Evolutionary conservation across 2,797 vertebrate genomes (phyloP), one percentile per base, ranked within the genome.

Genomic region (Eulemur albifrons): DNA sequence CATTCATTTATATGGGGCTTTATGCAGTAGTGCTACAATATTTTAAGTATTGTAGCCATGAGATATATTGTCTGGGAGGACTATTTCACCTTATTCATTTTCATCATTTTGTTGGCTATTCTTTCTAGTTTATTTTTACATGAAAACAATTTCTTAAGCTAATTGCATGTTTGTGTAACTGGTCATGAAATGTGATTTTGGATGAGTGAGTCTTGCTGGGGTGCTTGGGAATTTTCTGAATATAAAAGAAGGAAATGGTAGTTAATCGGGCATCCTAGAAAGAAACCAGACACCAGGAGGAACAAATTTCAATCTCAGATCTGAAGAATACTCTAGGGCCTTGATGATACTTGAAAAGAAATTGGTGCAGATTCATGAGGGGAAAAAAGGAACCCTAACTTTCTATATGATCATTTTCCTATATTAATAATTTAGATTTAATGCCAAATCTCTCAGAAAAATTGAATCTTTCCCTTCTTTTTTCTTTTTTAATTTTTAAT

Each of bases 231-330:
- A n/a, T 94, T 94, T 95, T 88, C 70, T 82, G 70, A 87, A 89
- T 59, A 89, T 94, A 86, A 88, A 97, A 92, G 85, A 90, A 92
- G 77, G 73, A 97, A 87, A 80, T 95, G 52, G 81, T 48, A 87
- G 79, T 61, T 75, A 35, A 70, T 8, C 70, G 88, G 81, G 57
- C 43, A 77, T 35, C 38, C 38, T 63, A 81, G 57, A 79, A 83
- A 45, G 59, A 89, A 81, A 69, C 9, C 23, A 75, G 70, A 63
- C 30, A 52, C 35, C 48, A 35, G 30, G 27, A 93, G 38, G 21
- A 48, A 86, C 23, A 69, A 25, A 35, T 72, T 50, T 83, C 70
- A 83, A 2, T 76, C 52, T 84, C 73, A 59, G 18, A 30, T 48
- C 86, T 84, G 32, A 21, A 50, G 48, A 96, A 48, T 61, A 17